Conservation (phyloP, 1,140 invertebrate genomes). For the Scaptomyza graminum region DNA sequence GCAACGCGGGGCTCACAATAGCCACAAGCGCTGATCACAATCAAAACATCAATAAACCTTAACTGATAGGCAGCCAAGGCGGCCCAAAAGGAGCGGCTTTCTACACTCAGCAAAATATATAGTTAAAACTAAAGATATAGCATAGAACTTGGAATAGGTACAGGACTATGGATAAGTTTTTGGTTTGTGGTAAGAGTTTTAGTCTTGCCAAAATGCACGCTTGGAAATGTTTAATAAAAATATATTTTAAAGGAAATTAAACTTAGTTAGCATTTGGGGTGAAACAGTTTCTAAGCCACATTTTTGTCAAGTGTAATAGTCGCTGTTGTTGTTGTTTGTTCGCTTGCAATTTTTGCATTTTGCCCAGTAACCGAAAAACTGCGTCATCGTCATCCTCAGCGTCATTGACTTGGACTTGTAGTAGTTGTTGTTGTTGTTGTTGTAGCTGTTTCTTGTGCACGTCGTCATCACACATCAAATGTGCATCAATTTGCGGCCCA, state of each 20-base stretch:
- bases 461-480: constrained; percentile 69
- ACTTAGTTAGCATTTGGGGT: too few species aligned
- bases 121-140: background rate
- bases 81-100: constrained; percentile 27
- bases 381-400: constrained; percentile 27
- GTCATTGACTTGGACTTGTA: constrained; percentile 6
- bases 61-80: constrained; percentile 65
- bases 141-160: background rate
- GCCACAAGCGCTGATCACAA: constrained; percentile 76
- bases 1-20: constrained; percentile 36
- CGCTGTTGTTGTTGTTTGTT: background rate
- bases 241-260: too few species aligned
- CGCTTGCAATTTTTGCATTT: constrained; percentile 13
- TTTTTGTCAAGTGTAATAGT: constrained; percentile 8
- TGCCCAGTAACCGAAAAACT: constrained; percentile 33
- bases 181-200: too few species aligned
- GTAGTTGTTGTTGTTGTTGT: background rate
- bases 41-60: constrained; percentile 84
- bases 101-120: background rate
- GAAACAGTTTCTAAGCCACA: too few species aligned
- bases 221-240: too few species aligned
- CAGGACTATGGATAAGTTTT: too few species aligned
- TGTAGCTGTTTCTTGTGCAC: constrained; percentile 9
- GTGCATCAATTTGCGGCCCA: constrained; percentile 71
- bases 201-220: too few species aligned